Evolutionary conservation across 2,113 vertebrate species (phyloP), one percentile per base, ranked within the genome.

Genomic region (Ivindomyrus marchei): DNA sequence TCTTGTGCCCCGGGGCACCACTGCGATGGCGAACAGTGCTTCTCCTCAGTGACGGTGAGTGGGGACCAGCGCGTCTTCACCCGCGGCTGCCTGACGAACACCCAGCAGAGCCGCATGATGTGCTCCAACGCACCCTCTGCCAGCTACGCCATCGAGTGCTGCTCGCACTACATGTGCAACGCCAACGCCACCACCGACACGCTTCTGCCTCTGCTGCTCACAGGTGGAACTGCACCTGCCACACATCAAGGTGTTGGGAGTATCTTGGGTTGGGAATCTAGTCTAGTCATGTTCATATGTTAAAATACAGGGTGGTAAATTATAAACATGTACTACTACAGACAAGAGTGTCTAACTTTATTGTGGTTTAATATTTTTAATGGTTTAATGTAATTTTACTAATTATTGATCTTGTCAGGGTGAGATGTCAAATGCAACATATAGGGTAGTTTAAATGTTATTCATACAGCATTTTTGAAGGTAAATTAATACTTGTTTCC

Each of bases 1-100:
- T 94, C 92, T 90, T 96, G 95, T 91, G 94, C 90, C 42, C 90
- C 91, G 92, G 92, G 89, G 70, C 89, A 91, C 21, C 92, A 92
- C 92, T 96, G 96, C 62, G 93, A 91, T 1, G 96, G 96, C 2
- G 92, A 93, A 19, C 93, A 92, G 39, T 96, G 96, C 92, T 96
- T 95, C 92, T 95, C 95, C 89, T 96, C 95, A 0, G 93, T 96
- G 85, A 95, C 93, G 46, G 87, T 95, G 36, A 91, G 89, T 24
- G 91, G 91, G 53, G 88, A 88, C 0, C 90, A 58, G 88, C 89
- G 89, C 39, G 90, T 89, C 52, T 94, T 96, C 42, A 93, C 93
- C 42, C 95, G 94, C 0, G 96, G 96, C 91, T 96, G 96, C 88
- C 91, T 96, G 52, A 47, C 92, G 1, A 94, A 93, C 1, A 8